These are phyloP conservation scores for Palythoa heliodiscus DNA, from an alignment of 92 coral and sea anemone species.

Conservation along the genomic window DNA sequence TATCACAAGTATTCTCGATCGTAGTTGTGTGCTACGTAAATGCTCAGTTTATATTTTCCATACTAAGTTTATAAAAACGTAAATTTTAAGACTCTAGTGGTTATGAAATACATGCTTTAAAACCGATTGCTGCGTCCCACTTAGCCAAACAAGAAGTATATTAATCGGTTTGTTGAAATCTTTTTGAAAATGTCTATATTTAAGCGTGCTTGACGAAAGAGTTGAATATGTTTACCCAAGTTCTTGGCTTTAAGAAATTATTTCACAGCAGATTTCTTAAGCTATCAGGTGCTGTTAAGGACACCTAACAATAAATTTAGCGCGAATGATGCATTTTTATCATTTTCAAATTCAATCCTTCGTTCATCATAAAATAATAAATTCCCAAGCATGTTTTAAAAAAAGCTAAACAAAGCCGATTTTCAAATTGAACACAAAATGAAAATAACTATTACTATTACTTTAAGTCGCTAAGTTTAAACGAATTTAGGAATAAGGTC, in stretches of 20 bases:
- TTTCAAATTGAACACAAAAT: neutral
- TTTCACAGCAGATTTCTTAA: conserved; percentile 25
- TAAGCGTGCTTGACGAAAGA: conserved; percentile 39
- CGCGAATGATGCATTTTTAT: neutral
- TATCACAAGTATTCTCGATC: conserved; percentile 8
- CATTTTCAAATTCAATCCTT: neutral
- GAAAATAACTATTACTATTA: neutral
- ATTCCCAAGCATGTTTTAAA: neutral
- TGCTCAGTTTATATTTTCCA: neutral
- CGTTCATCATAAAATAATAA: neutral
- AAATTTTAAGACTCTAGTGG: conserved; percentile 54
- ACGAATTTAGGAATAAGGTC: conserved; percentile 7
- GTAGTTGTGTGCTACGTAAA: neutral
- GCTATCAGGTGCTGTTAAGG: conserved; percentile 22
- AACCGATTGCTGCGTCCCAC: conserved; percentile 49
- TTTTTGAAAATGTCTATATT: conserved; percentile 43
- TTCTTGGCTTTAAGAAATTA: conserved; percentile 41
- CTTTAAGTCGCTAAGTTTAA: neutral
- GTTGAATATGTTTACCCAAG: conserved; percentile 37
- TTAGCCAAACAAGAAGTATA: conserved; percentile 32
- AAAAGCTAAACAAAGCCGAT: neutral
- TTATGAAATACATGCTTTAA: conserved; percentile 51
- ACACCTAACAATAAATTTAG: conserved; percentile 15
- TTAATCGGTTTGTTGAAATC: conserved; percentile 50
- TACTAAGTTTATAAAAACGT: neutral